Evolutionary conservation across 2,797 vertebrate genomes (phyloP).

Genomic region (Monodelphis domestica): DNA sequence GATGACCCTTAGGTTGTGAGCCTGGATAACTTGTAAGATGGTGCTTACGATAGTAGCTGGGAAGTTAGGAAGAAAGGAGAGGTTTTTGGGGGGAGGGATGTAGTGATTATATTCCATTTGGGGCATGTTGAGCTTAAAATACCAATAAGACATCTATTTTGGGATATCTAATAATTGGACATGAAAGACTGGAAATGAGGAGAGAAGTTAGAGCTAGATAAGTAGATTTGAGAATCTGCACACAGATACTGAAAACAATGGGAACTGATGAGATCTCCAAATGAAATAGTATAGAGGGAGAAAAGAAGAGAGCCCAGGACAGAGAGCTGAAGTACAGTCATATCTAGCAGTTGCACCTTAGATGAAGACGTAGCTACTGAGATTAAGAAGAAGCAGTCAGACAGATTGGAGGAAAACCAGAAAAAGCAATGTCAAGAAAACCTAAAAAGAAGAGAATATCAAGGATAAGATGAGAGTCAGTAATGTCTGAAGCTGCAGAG

Average conservation of each 20-base stretch:
- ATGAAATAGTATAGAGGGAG: not conserved
- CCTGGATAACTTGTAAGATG: not conserved
- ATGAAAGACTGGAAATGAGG: not conserved
- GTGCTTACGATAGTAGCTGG: not conserved
- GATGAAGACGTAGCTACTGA: not conserved
- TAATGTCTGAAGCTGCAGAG: not conserved
- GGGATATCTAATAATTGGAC: not conserved
- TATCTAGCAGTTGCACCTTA: not conserved
- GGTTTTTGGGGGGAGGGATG: not conserved
- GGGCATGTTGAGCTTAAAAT: not conserved
- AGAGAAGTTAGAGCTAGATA: not conserved
- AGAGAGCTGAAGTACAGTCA: not conserved
- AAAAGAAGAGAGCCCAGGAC: not conserved
- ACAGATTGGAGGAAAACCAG: not conserved
- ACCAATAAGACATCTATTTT: not conserved
- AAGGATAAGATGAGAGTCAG: not conserved
- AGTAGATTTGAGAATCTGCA: not conserved
- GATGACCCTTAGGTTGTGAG: not conserved
- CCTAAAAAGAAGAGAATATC: not conserved
- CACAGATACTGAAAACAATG: not conserved
- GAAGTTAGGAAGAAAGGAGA: not conserved
- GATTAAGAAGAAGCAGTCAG: not conserved
- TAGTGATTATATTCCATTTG: not conserved
- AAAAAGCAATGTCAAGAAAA: not conserved
- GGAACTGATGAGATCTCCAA: not conserved